These are phyloP conservation scores for Narcine bancroftii DNA, from an alignment of 2,113 vertebrate genomes.

Conservation along the genomic window DNA sequence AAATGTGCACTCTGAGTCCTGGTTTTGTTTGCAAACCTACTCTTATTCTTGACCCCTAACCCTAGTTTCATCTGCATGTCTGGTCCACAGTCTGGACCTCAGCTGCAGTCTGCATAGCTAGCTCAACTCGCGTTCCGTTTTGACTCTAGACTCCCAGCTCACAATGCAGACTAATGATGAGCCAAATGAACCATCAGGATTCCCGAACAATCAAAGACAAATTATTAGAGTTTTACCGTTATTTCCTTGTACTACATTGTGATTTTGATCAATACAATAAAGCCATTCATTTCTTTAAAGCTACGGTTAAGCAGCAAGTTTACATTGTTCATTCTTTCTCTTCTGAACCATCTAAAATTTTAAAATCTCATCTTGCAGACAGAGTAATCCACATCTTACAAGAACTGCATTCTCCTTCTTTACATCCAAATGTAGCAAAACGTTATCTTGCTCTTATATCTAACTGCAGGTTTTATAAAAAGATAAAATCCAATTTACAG, in stretches of 20 bases:
- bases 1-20: too few relatives aligned
- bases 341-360: not conserved
- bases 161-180: too few relatives aligned
- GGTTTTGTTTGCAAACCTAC: too few relatives aligned
- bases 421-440: not conserved
- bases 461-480: not conserved
- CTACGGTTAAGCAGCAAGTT: not conserved
- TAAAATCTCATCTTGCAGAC: not conserved
- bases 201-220: too few relatives aligned
- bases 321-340: not conserved
- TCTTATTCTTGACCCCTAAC: too few relatives aligned
- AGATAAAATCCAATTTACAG: slow-evolving; percentile 39
- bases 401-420: not conserved
- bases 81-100: too few relatives aligned
- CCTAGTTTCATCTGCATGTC: too few relatives aligned
- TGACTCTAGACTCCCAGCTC: too few relatives aligned
- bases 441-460: not conserved
- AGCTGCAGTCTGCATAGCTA: too few relatives aligned
- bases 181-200: too few relatives aligned
- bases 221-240: not conserved
- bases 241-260: not conserved
- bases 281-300: not conserved
- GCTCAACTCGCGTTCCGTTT: too few relatives aligned
- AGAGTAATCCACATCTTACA: not conserved
- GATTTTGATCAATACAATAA: not conserved